phyloP scores from a whole-genome alignment of 2,113 vertebrate genomes.

The Rattus norvegicus region DNA sequence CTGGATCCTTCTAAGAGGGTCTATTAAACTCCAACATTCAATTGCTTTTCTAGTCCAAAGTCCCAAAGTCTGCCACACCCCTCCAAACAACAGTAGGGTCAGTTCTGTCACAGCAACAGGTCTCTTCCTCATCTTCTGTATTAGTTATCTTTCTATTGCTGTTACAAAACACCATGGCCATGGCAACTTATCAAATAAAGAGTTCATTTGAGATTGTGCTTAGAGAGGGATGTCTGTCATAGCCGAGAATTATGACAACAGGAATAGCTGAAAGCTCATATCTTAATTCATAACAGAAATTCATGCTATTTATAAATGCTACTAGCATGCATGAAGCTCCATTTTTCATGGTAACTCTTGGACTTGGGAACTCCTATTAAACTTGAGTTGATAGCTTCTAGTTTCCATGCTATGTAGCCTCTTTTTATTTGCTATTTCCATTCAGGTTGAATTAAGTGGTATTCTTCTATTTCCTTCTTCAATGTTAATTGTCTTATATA shows the following conservation, averaged over 20 bases:
- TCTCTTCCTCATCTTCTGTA: not conserved
- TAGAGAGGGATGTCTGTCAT: not conserved
- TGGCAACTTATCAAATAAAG: not conserved
- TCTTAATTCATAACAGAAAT: constrained; percentile 28
- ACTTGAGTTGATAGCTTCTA: not conserved
- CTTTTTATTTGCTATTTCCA: not conserved
- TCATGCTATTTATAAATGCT: not conserved
- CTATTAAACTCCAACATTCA: not conserved
- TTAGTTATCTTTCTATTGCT: not conserved
- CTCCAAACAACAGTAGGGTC: not conserved
- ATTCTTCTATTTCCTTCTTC: not conserved
- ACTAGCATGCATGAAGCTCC: not conserved
- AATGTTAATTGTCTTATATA: constrained; percentile 4
- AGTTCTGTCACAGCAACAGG: not conserved
- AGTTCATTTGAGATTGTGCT: not conserved
- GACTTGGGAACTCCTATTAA: not conserved
- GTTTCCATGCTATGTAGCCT: not conserved
- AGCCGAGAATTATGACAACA: not conserved
- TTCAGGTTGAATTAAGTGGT: not conserved
- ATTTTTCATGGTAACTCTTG: not conserved
- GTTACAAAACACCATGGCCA: not conserved
- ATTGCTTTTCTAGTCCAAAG: not conserved
- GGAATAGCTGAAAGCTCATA: not conserved
- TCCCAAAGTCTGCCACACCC: not conserved
- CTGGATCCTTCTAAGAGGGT: not conserved